Conservation (phyloP, 1,140 invertebrate genomes). For the Drosophila baimaii region DNA sequence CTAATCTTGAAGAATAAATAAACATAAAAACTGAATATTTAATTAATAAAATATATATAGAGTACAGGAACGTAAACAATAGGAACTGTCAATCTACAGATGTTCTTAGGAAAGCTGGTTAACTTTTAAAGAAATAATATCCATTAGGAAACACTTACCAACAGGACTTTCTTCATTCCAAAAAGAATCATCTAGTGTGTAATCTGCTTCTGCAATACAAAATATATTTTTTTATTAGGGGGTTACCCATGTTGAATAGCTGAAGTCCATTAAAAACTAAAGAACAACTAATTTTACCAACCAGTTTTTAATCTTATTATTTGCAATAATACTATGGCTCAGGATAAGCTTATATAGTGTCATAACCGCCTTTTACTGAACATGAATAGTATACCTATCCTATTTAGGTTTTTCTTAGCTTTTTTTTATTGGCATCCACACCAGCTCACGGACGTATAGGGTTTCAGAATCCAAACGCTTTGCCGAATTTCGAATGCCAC, state of each 20-base stretch:
- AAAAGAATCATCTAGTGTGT: constrained; percentile 95
- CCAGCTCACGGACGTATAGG: constrained; percentile 57
- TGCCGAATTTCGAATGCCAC: constrained; percentile 86
- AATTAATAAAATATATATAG: too few relatives aligned
- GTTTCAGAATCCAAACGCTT: constrained; percentile 93
- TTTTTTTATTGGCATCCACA: background rate
- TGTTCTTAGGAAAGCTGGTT: too few relatives aligned
- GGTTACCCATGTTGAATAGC: background rate
- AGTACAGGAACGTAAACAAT: too few relatives aligned
- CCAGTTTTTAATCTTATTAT: too few relatives aligned
- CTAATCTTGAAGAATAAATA: background rate
- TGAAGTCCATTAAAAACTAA: background rate
- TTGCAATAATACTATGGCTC: too few relatives aligned
- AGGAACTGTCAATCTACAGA: too few relatives aligned
- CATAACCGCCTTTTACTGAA: too few relatives aligned
- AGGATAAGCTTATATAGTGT: too few relatives aligned
- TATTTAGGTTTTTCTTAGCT: too few relatives aligned
- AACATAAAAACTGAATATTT: too few relatives aligned
- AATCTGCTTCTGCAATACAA: constrained; percentile 91
- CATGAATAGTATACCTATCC: too few relatives aligned
- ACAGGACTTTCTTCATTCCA: constrained; percentile 95
- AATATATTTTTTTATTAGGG: background rate
- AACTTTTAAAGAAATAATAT: background rate
- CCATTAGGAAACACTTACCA: constrained; percentile 87
- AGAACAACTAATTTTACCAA: too few relatives aligned